Evolutionary conservation across 2,113 vertebrate genomes (phyloP).

Genomic region (Chlamydotis undulata): DNA sequence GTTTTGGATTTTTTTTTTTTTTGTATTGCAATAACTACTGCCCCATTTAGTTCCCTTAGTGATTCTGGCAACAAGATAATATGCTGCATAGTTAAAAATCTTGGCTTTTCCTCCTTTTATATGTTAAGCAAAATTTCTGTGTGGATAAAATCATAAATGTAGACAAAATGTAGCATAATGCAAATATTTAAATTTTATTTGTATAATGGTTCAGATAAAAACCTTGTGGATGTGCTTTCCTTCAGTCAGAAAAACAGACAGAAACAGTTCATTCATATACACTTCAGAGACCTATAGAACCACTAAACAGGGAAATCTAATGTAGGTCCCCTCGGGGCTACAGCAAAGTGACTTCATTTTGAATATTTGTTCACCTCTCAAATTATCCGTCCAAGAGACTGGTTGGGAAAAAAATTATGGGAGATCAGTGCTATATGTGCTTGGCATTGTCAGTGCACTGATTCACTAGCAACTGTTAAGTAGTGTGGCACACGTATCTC

Average conservation of each 20-base stretch:
- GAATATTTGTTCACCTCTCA: not conserved
- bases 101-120: not conserved
- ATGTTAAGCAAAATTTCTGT: not conserved
- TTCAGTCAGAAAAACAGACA: not conserved
- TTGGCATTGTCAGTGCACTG: not conserved
- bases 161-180: not conserved
- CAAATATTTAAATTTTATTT: not conserved
- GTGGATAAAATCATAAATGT: not conserved
- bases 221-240: not conserved
- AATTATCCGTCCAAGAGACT: not conserved
- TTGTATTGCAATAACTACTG: not conserved
- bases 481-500: not conserved
- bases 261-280: not conserved
- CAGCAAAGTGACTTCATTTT: not conserved
- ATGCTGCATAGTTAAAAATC: not conserved
- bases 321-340: not conserved
- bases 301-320: not conserved
- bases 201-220: not conserved
- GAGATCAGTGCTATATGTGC: not conserved
- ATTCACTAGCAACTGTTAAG: not conserved
- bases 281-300: not conserved
- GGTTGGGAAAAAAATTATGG: not conserved
- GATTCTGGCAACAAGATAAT: not conserved
- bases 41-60: not conserved
- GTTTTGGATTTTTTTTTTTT: not conserved